Evolutionary conservation across 23 tunicate species (phyloP).

Genomic region (Diplosoma virens): DNA sequence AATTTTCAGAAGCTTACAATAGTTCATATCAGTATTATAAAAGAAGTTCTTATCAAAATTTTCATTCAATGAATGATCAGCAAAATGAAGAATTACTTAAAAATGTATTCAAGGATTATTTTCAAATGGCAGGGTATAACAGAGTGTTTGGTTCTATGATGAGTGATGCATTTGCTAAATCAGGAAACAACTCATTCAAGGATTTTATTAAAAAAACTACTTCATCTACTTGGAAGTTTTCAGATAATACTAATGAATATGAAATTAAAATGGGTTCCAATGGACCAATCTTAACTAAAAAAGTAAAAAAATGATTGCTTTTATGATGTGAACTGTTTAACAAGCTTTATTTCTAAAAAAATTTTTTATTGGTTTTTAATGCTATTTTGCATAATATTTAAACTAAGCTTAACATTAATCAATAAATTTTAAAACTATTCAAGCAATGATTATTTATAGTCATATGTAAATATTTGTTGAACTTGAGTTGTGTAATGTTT

Average conservation of each 20-base stretch:
- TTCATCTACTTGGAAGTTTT: background rate
- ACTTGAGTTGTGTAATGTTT: too few species aligned
- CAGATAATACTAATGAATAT: background rate
- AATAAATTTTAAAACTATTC: too few species aligned
- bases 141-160: background rate
- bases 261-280: conserved; percentile 22
- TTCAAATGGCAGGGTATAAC: background rate
- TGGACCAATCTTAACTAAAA: conserved; percentile 20
- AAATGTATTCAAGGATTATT: conserved; percentile 40
- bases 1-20: too few species aligned
- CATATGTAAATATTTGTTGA: too few species aligned
- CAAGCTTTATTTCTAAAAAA: too few species aligned
- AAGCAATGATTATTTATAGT: too few species aligned
- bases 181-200: background rate
- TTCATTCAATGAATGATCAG: conserved; percentile 12
- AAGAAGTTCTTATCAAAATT: conserved; percentile 16
- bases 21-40: conserved; percentile 1
- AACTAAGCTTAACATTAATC: too few species aligned
- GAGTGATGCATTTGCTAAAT: background rate
- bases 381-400: too few species aligned
- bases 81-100: conserved; percentile 50
- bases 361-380: too few species aligned
- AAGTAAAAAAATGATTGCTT: background rate
- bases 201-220: conserved; percentile 6
- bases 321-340: background rate